Base-by-base conservation (phyloP, 2,797 vertebrate genomes). In the Megalops cyprinoides region DNA sequence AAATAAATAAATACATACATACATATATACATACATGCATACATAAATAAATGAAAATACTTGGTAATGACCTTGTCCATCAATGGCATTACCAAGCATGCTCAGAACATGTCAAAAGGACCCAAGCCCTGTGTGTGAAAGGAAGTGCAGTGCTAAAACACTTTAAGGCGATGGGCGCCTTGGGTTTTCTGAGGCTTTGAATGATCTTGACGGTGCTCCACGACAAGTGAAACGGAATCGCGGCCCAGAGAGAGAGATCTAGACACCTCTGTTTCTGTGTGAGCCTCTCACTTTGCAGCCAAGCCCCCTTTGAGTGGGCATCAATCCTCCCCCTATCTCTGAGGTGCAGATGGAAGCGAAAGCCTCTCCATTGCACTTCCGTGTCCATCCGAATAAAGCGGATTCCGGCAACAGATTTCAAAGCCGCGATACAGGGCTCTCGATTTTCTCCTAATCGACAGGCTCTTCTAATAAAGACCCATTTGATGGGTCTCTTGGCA, bases 321-420 rank as follows among this genome's bases (percentile, higher is more conserved):
- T 91, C 91, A 90, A 88, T 92, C 82, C 85, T 74, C 81, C 82
- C n/a, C 87, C 86, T 90, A 91, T 91, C 89, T 90, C 87, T 81
- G 82, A 74, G 85, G 84, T 83, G 86, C 90, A 93, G 90, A 90
- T 87, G 87, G 88, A 88, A 83, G 86, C 80, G 83, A 87, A 87
- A 81, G 81, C 82, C 87, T 84, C 85, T 86, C 12, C 84, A 90
- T 88, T 91, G 84, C 80, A 86, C 85, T 86, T 86, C 84, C 56
- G 78, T 87, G 83, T 89, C 42, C 91, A 89, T 88, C 87, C 91
- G 88, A 92, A 92, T 91, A 89, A 92, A 90, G 90, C 87, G 88
- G 89, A 88, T 82, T 85, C 85, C 84, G 79, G 78, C 83, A 87
- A 88, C 86, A 85, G 81, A 88, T 88, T 90, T 90, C 87, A 90